Percentiles rank a stretch among this genome's conserved stretches.
Evolutionary conservation across 2,888 invertebrate species (phyloP).

Genomic region (Dynastes hyllus): DNA sequence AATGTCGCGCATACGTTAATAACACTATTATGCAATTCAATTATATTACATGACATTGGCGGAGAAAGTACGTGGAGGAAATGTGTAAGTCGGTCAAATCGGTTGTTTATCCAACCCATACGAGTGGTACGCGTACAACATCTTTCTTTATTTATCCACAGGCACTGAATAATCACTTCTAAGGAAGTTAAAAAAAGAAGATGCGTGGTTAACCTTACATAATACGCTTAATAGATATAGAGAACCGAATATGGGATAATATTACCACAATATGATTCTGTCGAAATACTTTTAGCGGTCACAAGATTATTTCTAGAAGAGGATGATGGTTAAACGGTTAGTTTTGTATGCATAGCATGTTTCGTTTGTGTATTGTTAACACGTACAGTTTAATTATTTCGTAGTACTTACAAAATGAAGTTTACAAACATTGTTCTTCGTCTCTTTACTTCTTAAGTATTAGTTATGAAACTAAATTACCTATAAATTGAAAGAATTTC

Average conservation of each 20-base stretch:
- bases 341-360: not conserved
- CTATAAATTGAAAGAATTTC: too few species aligned
- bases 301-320: not conserved
- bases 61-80: slow-evolving; percentile 43
- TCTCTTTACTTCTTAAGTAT: not conserved
- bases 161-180: too few species aligned
- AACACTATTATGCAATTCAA: slow-evolving; percentile 16
- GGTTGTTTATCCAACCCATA: slow-evolving; percentile 9
- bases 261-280: not conserved
- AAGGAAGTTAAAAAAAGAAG: too few species aligned
- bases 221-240: too few species aligned
- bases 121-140: not conserved
- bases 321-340: not conserved
- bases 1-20: not conserved
- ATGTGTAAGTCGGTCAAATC: slow-evolving; percentile 38
- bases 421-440: not conserved
- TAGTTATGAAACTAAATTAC: too few species aligned
- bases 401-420: not conserved
- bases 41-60: slow-evolving; percentile 36
- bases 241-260: too few species aligned
- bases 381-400: slow-evolving; percentile 5
- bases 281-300: slow-evolving; percentile 1
- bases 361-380: not conserved
- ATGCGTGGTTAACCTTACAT: too few species aligned
- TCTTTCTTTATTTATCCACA: too few species aligned